Base-by-base conservation (phyloP, 2,888 invertebrate species). In the Opisthograptis luteolata region DNA sequence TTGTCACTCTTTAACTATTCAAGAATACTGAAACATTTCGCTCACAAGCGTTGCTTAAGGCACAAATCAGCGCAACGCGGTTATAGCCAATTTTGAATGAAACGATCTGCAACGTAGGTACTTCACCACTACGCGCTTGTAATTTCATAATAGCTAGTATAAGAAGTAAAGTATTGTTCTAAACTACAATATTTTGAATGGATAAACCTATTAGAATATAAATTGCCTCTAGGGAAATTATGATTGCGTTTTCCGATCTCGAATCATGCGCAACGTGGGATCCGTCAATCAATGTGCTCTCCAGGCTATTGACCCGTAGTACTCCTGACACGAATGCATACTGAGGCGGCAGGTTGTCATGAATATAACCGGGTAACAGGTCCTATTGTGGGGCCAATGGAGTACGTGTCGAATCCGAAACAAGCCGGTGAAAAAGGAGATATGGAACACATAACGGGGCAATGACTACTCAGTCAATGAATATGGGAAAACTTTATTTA, bases 351-450 rank as follows among this genome's bases (percentile, higher is more conserved):
- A 9, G 31, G 27, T 19, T 28, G 28, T 12, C 27, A 79, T 78
- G 79, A 79, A 80, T 80, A 79, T 84, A 82, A 80, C 84, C 83
- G 73, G 79, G 76, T 78, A 79, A 75, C 81, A 79, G 66, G 77
- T 79, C 77, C 84, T 76, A 85, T 86, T 88, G 87, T 86, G 66
- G 70, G 55, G 58, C 74, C 73, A 74, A 80, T 79, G 73, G 76
- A 77, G 78, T 83, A 84, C 86, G 88, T 87, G 84, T 82, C 89
- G 84, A 89, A 89, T 89, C 81, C 74, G 82, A 81, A 81, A 80
- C 80, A 70, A 72, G 71, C 71, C 67, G 66, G 81, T 84, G 73
- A 78, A 88, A 83, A 87, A 83, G 89, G 88, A 73, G 79, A 89
- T 85, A 82, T 81, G 62, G 89, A 84, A 70, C 89, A 62, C 57